phyloP scores from a whole-genome alignment of 2,888 invertebrate species.

The Pedicia rivosa region DNA sequence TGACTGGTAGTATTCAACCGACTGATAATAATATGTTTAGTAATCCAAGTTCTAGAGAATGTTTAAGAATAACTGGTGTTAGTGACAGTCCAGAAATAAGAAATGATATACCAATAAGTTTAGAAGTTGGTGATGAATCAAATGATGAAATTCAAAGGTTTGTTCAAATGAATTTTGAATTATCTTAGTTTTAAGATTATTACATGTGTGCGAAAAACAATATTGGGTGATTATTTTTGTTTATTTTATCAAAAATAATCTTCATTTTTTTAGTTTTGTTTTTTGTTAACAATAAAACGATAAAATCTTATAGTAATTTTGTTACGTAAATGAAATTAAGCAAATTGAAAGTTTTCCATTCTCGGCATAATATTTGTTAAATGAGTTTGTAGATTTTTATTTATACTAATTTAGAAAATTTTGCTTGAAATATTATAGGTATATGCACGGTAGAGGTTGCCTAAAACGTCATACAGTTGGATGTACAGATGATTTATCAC shows the following conservation, averaged over 20 bases:
- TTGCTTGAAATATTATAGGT: conserved; percentile 33
- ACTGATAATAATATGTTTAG: conserved; percentile 4
- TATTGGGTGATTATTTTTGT: too few species aligned
- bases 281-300: too few species aligned
- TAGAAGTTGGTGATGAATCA: conserved; percentile 21
- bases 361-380: too few species aligned
- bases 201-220: too few species aligned
- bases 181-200: too few species aligned
- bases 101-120: conserved; percentile 3
- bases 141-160: conserved; percentile 30
- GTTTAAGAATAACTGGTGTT: conserved; percentile 5
- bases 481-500: conserved; percentile 46
- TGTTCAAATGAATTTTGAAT: too few species aligned
- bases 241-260: too few species aligned
- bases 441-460: conserved; percentile 60
- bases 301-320: neutral
- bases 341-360: too few species aligned
- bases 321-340: conserved; percentile 9
- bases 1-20: conserved; percentile 29
- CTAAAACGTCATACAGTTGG: conserved; percentile 66
- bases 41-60: conserved; percentile 7
- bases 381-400: neutral
- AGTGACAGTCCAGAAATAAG: conserved; percentile 3
- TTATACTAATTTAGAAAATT: conserved; percentile 8
- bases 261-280: too few species aligned